Base-by-base conservation (phyloP, 2,888 invertebrate species). In the Melieria picta region DNA sequence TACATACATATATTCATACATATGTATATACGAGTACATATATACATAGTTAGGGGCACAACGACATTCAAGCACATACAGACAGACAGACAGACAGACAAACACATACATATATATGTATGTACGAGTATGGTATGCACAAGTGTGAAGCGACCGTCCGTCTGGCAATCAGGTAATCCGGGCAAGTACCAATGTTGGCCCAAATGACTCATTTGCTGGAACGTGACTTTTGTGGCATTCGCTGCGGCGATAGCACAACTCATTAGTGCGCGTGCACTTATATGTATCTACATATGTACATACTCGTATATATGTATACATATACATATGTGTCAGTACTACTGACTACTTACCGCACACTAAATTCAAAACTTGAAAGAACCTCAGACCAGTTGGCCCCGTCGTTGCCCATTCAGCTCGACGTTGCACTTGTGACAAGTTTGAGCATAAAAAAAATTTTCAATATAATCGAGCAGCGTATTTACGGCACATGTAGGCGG, bases 151-250 rank as follows among this genome's bases (percentile, higher is more conserved):
- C 30, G 3, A 30, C 30, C 30, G 30, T 30, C 30, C 30, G 30
- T 30, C 30, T 30, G 30, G 47, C 62, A 69, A 69, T 69, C 60
- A 52, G 67, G 67, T 67, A 67, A 69, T 63, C 69, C 62, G 69
- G 56, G 65, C 55, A 76, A 76, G 75, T 76, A 77, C 74, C 74
- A 76, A 71, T 77, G 76, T 75, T 76, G 77, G 74, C 76, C 75
- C 75, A 77, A 76, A 77, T 77, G 75, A 77, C 72, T 77, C 73
- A 77, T 77, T 76, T 76, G 55, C 63, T 69, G 67, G 73, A 77
- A 77, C 77, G 76, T 77, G 77, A 77, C 77, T 76, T 75, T 77
- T 73, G 72, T 75, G 71, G 71, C 68, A 68, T 77, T 71, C 71
- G 64, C 42, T 3, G 30, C 58, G 47, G 56, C 68, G 75, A 76